phyloP scores from a whole-genome alignment of 2,113 vertebrate species.

The Acrocephalus kingi region DNA sequence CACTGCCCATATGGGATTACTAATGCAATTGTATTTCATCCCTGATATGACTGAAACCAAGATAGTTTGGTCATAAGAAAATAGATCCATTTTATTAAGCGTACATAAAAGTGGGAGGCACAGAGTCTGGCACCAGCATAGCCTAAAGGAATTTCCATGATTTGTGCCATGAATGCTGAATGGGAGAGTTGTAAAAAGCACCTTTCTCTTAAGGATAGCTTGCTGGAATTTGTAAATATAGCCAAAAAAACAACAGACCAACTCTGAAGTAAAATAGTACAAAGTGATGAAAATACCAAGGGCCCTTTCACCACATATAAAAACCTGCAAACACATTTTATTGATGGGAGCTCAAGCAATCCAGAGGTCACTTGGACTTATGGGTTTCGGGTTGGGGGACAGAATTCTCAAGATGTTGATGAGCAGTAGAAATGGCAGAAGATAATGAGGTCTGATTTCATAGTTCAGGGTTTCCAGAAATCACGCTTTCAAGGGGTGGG shows the following conservation, averaged over 20 bases:
- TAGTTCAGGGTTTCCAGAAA: not conserved
- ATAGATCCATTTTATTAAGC: constrained; percentile 36
- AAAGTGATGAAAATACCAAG: not conserved
- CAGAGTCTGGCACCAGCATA: constrained; percentile 48
- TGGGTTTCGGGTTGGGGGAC: fast-evolving
- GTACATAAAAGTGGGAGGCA: constrained; percentile 40
- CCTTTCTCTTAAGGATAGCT: constrained; percentile 41
- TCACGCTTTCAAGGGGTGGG: not conserved
- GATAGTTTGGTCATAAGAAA: constrained; percentile 3
- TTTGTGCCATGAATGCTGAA: constrained; percentile 67
- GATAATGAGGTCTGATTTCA: not conserved
- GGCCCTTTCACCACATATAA: not conserved
- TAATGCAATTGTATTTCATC: constrained; percentile 1
- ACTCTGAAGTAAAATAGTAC: not conserved
- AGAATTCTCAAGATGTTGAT: not conserved
- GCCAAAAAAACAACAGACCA: not conserved
- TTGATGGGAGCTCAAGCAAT: not conserved
- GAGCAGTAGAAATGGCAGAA: not conserved
- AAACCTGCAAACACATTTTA: not conserved
- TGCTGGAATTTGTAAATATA: constrained; percentile 46
- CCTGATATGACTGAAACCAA: not conserved
- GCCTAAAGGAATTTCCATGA: constrained; percentile 67
- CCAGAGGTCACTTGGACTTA: not conserved
- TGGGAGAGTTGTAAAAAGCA: constrained; percentile 60
- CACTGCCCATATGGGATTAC: not conserved